phyloP scores from a whole-genome alignment of 2,888 invertebrate genomes.

The Pasiphila rectangulata region DNA sequence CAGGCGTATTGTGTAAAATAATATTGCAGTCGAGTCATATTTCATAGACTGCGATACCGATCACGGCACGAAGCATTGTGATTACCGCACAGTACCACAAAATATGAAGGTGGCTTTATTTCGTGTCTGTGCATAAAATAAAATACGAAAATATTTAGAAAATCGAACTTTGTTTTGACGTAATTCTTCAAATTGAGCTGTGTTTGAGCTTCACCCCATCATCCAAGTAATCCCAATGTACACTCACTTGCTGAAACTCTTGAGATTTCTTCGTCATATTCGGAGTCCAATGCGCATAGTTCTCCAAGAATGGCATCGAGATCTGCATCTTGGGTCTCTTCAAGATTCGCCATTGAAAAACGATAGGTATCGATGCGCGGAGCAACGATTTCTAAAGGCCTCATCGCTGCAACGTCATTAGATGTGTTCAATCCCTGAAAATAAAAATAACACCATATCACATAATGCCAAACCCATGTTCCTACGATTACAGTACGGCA shows the following conservation, averaged over 20 bases:
- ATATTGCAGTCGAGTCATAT: constrained; percentile 21
- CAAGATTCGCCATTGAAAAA: constrained; percentile 97
- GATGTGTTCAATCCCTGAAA: constrained; percentile 85
- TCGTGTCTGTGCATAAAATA: constrained; percentile 24
- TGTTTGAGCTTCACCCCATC: too few species aligned
- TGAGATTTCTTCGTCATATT: constrained; percentile 81
- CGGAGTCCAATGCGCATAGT: constrained; percentile 92
- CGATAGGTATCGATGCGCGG: constrained; percentile 94
- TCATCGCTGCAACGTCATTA: constrained; percentile 74
- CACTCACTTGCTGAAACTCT: constrained; percentile 65
- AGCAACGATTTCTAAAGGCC: constrained; percentile 87
- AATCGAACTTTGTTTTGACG: too few species aligned
- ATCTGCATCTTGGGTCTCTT: constrained; percentile 97
- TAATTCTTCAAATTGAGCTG: too few species aligned
- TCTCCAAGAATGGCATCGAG: constrained; percentile 98
- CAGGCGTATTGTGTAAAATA: neutral
- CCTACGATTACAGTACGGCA: neutral
- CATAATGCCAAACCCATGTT: too few species aligned
- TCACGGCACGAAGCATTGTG: constrained; percentile 19
- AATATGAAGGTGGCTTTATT: neutral
- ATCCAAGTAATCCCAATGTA: too few species aligned
- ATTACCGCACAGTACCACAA: constrained; percentile 22
- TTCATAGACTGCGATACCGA: constrained; percentile 25
- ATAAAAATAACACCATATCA: constrained; percentile 27
- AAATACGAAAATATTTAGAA: too few species aligned